Evolutionary conservation across 2,888 invertebrate species (phyloP).

Genomic region (Boloria selene): DNA sequence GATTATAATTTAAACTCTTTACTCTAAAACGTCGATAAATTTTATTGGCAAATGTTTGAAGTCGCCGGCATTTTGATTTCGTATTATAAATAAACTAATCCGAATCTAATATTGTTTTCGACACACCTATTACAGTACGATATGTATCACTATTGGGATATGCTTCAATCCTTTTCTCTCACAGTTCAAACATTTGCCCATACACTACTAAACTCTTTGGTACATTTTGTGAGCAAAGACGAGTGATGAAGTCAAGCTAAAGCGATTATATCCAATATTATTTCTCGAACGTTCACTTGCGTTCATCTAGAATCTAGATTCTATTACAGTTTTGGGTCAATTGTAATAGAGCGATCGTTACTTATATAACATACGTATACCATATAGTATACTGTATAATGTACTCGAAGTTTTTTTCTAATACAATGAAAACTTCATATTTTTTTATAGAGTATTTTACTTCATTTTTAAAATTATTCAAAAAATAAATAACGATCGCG

Average conservation of each 20-base stretch:
- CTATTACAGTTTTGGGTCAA: constrained; percentile 4
- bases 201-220: constrained; percentile 69
- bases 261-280: constrained; percentile 60
- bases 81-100: too few relatives aligned
- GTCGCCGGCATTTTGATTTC: background rate
- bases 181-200: constrained; percentile 54
- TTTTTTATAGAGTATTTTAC: background rate
- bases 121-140: constrained; percentile 30
- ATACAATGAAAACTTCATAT: background rate
- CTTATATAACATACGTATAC: background rate
- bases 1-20: constrained; percentile 21
- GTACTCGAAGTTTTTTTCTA: too few relatives aligned
- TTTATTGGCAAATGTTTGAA: constrained; percentile 30
- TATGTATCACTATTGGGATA: constrained; percentile 37
- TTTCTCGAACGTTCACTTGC: constrained; percentile 47
- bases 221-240: constrained; percentile 79
- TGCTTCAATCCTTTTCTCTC: constrained; percentile 20
- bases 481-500: constrained; percentile 39
- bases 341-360: constrained; percentile 12
- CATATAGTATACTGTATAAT: background rate
- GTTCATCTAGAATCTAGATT: constrained; percentile 38
- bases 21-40: constrained; percentile 24
- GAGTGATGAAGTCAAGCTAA: constrained; percentile 52
- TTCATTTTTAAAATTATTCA: background rate
- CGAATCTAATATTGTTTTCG: background rate